Conservation (phyloP, 1,140 invertebrate species). For the Plectrocnemia conspersa region DNA sequence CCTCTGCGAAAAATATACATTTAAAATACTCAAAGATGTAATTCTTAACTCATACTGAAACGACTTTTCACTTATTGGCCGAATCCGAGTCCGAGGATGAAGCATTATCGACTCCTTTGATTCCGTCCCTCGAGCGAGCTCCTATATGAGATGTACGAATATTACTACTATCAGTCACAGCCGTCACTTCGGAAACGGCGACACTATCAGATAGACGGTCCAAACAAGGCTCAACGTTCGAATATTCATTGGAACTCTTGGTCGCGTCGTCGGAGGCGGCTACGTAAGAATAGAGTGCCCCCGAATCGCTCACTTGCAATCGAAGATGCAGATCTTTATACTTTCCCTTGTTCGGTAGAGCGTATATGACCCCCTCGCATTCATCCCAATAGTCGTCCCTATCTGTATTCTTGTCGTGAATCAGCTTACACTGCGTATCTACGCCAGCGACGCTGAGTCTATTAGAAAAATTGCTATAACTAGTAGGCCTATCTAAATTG, state of each 20-base stretch:
- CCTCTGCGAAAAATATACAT: slow-evolving; percentile 35
- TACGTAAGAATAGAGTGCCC: slow-evolving; percentile 47
- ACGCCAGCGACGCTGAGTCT: slow-evolving; percentile 14
- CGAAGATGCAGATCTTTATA: slow-evolving; percentile 50
- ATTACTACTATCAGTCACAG: slow-evolving; percentile 37
- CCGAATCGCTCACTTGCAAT: slow-evolving; percentile 49
- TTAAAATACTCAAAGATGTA: no score
- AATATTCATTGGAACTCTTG: slow-evolving; percentile 14
- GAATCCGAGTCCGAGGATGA: background rate
- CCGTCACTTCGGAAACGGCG: slow-evolving; percentile 23
- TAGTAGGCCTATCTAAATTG: slow-evolving; percentile 27
- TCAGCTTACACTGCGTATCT: slow-evolving; percentile 16
- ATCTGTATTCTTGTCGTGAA: slow-evolving; percentile 23
- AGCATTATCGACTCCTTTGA: slow-evolving; percentile 10
- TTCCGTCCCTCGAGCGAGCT: slow-evolving; percentile 35
- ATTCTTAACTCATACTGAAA: no score
- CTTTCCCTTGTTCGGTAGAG: slow-evolving; percentile 50
- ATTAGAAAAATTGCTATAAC: slow-evolving; percentile 26
- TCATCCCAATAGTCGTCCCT: slow-evolving; percentile 31
- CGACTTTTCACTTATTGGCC: no score
- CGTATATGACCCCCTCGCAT: slow-evolving; percentile 49
- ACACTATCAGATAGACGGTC: slow-evolving; percentile 19
- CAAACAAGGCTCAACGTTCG: background rate
- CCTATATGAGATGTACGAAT: slow-evolving; percentile 46
- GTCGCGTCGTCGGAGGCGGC: slow-evolving; percentile 35